Evolutionary conservation across 2,888 invertebrate genomes (phyloP), one percentile per base, ranked within the genome.

Genomic region (Eristalis intricaria): DNA sequence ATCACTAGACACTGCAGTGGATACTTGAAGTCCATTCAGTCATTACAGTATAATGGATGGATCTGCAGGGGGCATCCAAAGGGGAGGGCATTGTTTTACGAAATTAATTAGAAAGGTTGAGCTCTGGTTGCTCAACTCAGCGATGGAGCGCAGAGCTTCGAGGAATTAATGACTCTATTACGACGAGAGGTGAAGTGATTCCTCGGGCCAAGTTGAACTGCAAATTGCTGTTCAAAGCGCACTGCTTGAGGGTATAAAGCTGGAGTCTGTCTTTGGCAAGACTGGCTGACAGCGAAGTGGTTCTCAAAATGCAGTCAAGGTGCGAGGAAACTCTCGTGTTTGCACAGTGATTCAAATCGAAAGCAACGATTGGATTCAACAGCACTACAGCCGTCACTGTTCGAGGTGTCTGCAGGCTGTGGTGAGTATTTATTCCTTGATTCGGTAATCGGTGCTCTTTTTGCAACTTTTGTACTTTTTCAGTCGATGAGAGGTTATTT

Each of bases 131-230:
- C 26, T 8, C 15, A 43, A 43, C 43, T 4, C 22, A 8, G 23
- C 5, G 50, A 50, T 50, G 50, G 1, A 50, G 50, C 50, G 19
- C 50, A 13, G 11, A 11, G 38, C 26, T n/a, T 40, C 38, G 40
- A 10, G 8, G 66, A 66, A 8, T 10, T 66, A 43, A 66, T 66
- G 66, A 43, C 40, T 26, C 29, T 26, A 66, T 43, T 43, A 43
- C 43, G 66, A 26, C n/a, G 43, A 43, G 26, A 23, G 40, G 26
- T 13, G 19, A 65, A 40, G 40, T 43, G 15, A 40, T 65, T 65
- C 19, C 23, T 38, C 35, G 4, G 38, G 38, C 22, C 10, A 22
- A 2, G 38, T 38, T 38, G 19, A n/a, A 50, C 50, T 50, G 50
- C 50, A 50, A 50, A 50, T 19, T 50, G 5, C 2, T 50, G 8